These are phyloP conservation scores for Stegastes partitus DNA, from an alignment of 2,113 vertebrate genomes.

Conservation along the genomic window DNA sequence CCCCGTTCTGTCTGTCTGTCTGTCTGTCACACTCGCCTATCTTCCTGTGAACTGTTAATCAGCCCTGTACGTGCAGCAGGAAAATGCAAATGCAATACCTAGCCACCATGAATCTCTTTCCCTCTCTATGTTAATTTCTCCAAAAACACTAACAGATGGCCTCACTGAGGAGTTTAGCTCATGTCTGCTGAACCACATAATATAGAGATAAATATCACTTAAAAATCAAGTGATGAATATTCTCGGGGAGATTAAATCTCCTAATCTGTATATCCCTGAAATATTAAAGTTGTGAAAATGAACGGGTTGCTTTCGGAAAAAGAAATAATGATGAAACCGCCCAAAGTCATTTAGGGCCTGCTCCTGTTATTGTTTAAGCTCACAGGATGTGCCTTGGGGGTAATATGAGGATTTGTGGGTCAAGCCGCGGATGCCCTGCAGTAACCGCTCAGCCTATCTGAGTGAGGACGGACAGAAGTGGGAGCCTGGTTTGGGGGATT, in stretches of 20 bases:
- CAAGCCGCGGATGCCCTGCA: slow-evolving; percentile 47
- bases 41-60: slow-evolving; percentile 35
- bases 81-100: background rate
- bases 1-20: too few relatives aligned
- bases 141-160: slow-evolving; percentile 70
- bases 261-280: slow-evolving; percentile 76
- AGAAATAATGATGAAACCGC: slow-evolving; percentile 48
- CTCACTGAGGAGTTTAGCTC: slow-evolving; percentile 49
- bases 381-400: slow-evolving; percentile 44
- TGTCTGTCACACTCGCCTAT: slow-evolving; percentile 41
- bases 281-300: slow-evolving; percentile 66
- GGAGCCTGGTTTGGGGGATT: slow-evolving; percentile 47
- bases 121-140: slow-evolving; percentile 35
- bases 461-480: slow-evolving; percentile 9
- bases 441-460: slow-evolving; percentile 17
- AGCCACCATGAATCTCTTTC: slow-evolving; percentile 24
- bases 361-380: slow-evolving; percentile 59
- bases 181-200: slow-evolving; percentile 48
- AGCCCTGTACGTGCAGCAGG: background rate
- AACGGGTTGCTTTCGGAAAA: slow-evolving; percentile 11
- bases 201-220: slow-evolving; percentile 72
- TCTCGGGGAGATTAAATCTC: slow-evolving; percentile 67
- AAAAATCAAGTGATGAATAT: slow-evolving; percentile 71
- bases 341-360: slow-evolving; percentile 44
- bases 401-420: slow-evolving; percentile 61